phyloP scores from a whole-genome alignment of 2,797 vertebrate genomes.

The Clarias fuscus region DNA sequence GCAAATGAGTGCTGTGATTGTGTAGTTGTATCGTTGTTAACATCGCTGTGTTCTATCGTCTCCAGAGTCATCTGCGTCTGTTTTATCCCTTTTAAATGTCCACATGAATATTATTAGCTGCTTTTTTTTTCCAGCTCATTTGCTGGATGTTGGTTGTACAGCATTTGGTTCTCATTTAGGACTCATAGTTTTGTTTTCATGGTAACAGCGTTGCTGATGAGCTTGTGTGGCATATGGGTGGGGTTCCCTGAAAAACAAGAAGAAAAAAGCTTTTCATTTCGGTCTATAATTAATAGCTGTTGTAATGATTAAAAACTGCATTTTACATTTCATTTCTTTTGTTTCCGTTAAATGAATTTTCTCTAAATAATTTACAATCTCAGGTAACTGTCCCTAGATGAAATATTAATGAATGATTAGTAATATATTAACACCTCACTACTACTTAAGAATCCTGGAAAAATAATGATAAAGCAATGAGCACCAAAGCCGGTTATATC shows the following conservation, averaged over 20 bases:
- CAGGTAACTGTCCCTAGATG: neutral
- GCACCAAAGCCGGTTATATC: neutral
- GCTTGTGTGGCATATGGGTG: conserved; percentile 16
- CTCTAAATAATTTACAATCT: neutral
- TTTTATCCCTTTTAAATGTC: neutral
- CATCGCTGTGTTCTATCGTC: conserved; percentile 58
- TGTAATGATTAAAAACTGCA: neutral
- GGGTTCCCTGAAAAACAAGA: neutral
- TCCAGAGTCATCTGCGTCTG: conserved; percentile 56
- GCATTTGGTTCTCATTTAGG: conserved; percentile 17
- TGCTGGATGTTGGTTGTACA: neutral
- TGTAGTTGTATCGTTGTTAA: conserved; percentile 48
- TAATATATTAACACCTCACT: neutral
- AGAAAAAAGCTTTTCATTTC: neutral
- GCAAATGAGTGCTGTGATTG: conserved; percentile 43
- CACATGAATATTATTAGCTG: conserved; percentile 13
- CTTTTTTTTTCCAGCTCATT: conserved; percentile 46
- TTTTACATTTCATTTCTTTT: neutral
- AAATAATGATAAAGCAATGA: neutral
- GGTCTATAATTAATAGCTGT: neutral
- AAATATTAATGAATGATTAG: neutral
- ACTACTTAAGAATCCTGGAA: neutral
- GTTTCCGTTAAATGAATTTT: neutral
- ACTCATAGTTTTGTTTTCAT: conserved; percentile 12
- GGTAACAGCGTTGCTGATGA: conserved; percentile 14